Evolutionary conservation across 2,113 vertebrate genomes (phyloP).

Genomic region (Mohoua ochrocephala): DNA sequence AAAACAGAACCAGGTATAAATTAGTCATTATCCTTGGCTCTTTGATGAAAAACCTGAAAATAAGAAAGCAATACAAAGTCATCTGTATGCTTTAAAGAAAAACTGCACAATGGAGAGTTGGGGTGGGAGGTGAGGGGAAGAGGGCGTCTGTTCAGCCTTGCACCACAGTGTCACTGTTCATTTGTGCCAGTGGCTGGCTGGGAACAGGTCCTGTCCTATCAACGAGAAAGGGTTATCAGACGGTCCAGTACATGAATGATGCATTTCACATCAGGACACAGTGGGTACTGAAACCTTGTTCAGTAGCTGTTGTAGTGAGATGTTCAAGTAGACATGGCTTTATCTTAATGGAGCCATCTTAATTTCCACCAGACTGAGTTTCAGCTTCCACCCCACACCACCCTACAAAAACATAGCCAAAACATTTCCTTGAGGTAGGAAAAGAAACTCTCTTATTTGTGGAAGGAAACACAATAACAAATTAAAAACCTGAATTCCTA

Average conservation of each 20-base stretch:
- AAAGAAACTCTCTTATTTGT: background rate
- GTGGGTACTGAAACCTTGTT: background rate
- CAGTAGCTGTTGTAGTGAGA: background rate
- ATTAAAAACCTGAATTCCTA: background rate
- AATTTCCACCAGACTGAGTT: background rate
- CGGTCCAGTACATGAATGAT: background rate
- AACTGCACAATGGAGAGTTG: background rate
- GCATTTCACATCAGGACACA: background rate
- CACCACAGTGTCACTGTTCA: rapidly evolving
- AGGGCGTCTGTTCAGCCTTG: background rate
- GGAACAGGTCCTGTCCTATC: background rate
- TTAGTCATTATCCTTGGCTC: constrained; percentile 79
- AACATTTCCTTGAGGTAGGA: background rate
- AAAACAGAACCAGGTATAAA: constrained; percentile 89
- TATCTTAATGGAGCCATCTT: background rate
- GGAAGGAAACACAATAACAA: background rate
- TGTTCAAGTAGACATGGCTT: background rate
- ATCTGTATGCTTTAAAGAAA: background rate
- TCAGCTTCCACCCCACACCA: background rate
- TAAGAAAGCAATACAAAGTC: background rate
- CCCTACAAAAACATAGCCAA: background rate
- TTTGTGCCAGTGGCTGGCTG: background rate
- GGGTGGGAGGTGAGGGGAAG: background rate
- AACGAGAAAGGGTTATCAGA: rapidly evolving
- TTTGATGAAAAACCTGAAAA: constrained; percentile 69